phyloP scores from a whole-genome alignment of 2,113 vertebrate species.

The Uria aalge region DNA sequence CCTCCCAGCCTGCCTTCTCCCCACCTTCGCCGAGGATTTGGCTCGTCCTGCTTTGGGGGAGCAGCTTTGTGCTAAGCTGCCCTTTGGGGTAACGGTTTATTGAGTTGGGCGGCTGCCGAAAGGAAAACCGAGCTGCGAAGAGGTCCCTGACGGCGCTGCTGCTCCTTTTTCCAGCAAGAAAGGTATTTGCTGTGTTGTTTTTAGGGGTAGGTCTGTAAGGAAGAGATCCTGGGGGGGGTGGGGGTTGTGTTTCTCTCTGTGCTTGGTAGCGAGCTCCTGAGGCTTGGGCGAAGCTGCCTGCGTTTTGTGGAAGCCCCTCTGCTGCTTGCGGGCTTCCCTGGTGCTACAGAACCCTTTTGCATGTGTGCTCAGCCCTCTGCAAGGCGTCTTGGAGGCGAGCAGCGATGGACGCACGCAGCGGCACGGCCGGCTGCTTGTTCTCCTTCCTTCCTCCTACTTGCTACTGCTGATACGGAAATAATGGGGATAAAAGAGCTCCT shows the following conservation, averaged over 20 bases:
- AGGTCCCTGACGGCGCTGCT: neutral
- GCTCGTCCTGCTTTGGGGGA: fast-evolving
- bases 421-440: neutral
- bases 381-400: fast-evolving
- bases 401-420: fast-evolving
- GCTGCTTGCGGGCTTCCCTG: neutral
- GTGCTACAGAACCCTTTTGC: neutral
- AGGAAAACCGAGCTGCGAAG: neutral
- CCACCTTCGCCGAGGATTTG: neutral
- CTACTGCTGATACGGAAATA: neutral
- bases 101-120: neutral
- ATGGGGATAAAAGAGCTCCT: neutral
- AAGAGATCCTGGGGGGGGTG: neutral
- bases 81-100: neutral
- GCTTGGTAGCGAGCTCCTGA: neutral
- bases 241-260: neutral
- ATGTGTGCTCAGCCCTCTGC: neutral
- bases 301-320: neutral
- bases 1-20: neutral
- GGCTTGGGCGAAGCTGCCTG: neutral
- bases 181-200: fast-evolving
- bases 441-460: neutral
- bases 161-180: too few species aligned
- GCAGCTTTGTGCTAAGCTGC: neutral
- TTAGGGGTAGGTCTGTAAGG: neutral